A percentile compares a stretch with the other conserved stretches of the same genome.
Evolutionary conservation across 2,888 invertebrate genomes (phyloP).

Genomic region (Drosophila mulleri): DNA sequence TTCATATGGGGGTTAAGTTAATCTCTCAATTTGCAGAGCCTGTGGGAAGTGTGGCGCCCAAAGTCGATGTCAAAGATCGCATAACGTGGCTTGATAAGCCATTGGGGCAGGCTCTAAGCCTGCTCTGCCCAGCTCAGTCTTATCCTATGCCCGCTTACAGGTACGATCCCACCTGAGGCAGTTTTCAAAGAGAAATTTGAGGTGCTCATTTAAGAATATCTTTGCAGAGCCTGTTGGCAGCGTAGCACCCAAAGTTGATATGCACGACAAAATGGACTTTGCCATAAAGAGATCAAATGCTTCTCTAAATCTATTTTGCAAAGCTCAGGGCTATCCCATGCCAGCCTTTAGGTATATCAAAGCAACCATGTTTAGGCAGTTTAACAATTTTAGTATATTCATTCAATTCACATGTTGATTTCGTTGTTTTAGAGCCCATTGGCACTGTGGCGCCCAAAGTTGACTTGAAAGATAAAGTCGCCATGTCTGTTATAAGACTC

Average conservation of each 20-base stretch:
- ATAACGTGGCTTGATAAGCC: constrained; percentile 87
- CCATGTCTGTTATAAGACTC: constrained; percentile 68
- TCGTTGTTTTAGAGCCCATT: constrained; percentile 82
- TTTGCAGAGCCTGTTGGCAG: constrained; percentile 86
- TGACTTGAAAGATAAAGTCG: constrained; percentile 88
- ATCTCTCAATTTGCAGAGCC: constrained; percentile 86
- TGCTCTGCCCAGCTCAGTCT: constrained; percentile 92
- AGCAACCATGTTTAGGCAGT: constrained; percentile 36
- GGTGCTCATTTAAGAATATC: background rate
- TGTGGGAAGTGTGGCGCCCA: constrained; percentile 89
- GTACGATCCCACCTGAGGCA: constrained; percentile 83
- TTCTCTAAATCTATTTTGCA: constrained; percentile 87
- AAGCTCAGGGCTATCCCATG: constrained; percentile 89
- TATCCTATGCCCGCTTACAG: constrained; percentile 89
- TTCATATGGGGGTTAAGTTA: background rate
- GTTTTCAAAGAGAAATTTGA: constrained; percentile 48
- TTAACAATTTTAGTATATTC: accelerated
- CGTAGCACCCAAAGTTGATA: constrained; percentile 87
- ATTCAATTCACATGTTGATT: background rate
- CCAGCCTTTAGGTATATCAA: constrained; percentile 74
- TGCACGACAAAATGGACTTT: constrained; percentile 85
- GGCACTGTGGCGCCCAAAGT: constrained; percentile 88
- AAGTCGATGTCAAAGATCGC: constrained; percentile 88
- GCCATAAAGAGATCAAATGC: constrained; percentile 68
- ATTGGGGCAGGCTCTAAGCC: constrained; percentile 86